Evolutionary conservation across 2,113 vertebrate species (phyloP).

Genomic region (Nothoprocta perdicaria): DNA sequence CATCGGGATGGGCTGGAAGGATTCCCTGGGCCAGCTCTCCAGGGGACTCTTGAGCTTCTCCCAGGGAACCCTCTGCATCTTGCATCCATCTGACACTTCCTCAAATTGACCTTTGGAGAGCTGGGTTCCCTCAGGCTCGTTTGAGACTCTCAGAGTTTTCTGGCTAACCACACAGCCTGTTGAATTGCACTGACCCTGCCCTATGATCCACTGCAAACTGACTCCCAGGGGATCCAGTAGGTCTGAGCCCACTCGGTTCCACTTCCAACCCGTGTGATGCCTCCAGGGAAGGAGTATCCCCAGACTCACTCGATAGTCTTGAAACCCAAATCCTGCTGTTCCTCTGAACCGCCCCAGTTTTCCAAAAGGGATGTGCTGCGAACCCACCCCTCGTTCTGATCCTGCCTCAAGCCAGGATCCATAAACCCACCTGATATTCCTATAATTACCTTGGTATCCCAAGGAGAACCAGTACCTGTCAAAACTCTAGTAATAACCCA

Average conservation of each 20-base stretch:
- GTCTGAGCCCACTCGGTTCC: neutral
- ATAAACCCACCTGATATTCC: neutral
- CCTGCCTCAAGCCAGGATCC: neutral
- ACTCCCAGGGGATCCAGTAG: neutral
- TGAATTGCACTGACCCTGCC: too few species aligned
- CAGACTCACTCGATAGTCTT: neutral
- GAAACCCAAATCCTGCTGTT: neutral
- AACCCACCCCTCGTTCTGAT: neutral
- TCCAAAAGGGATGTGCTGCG: neutral
- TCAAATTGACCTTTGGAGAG: neutral
- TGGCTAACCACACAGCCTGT: neutral
- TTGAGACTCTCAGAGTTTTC: neutral
- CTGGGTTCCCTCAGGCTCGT: neutral
- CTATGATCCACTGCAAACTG: neutral
- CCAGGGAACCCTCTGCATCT: neutral
- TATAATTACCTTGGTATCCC: neutral
- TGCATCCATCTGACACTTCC: neutral
- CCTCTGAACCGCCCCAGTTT: neutral
- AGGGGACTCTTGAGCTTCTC: neutral
- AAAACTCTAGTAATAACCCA: neutral
- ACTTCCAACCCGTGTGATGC: neutral
- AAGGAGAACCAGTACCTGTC: neutral
- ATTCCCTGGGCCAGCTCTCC: neutral
- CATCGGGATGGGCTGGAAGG: neutral
- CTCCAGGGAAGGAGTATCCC: neutral